Conservation (phyloP, 2,113 vertebrate species). For the Spermophilus dauricus region DNA sequence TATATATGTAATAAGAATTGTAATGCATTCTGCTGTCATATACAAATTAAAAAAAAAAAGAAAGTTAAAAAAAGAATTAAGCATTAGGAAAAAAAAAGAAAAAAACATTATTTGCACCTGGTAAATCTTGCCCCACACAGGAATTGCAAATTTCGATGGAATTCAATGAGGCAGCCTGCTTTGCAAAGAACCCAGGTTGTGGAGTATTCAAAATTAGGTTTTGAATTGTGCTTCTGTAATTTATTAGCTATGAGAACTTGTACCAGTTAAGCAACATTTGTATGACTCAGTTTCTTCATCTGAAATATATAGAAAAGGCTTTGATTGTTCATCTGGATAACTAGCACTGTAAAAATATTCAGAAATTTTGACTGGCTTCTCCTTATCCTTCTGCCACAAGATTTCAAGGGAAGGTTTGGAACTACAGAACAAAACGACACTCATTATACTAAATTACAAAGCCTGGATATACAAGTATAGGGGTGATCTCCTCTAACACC, state of each 20-base stretch:
- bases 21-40: too few species aligned
- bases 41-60: too few species aligned
- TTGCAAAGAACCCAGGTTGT: background rate
- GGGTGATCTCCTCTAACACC: background rate
- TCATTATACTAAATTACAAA: constrained; percentile 16
- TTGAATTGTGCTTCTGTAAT: background rate
- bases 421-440: background rate
- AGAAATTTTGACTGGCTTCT: background rate
- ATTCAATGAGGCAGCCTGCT: background rate
- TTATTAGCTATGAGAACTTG: background rate
- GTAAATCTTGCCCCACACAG: accelerated
- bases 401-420: constrained; percentile 1
- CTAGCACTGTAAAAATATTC: background rate
- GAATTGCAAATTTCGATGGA: background rate
- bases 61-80: too few species aligned
- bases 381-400: background rate
- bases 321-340: background rate
- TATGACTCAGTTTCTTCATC: background rate
- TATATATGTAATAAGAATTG: too few species aligned
- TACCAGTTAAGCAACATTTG: background rate
- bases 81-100: background rate
- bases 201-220: background rate
- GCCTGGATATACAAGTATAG: background rate
- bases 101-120: background rate
- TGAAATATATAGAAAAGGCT: background rate